phyloP scores from a whole-genome alignment of 1,140 invertebrate genomes.

The Neodiprion lecontei region DNA sequence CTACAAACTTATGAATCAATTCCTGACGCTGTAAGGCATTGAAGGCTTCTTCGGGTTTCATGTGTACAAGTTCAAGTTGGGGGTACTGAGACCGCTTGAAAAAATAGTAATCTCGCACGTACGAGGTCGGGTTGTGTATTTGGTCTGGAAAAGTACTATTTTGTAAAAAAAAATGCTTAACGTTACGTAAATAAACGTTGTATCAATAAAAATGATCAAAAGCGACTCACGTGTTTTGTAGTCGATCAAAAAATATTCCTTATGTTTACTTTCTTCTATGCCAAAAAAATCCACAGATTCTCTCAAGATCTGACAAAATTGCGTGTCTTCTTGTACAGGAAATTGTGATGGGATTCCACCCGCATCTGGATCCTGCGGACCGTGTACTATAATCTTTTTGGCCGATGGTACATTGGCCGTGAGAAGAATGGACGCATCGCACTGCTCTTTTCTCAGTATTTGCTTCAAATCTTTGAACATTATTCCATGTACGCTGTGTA shows the following conservation, averaged over 20 bases:
- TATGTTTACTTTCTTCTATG: constrained; percentile 88
- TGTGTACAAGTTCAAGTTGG: constrained; percentile 92
- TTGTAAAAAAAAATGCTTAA: not conserved
- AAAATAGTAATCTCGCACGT: constrained; percentile 98
- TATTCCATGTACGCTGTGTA: constrained; percentile 96
- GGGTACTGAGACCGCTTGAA: constrained; percentile 99
- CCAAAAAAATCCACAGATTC: constrained; percentile 98
- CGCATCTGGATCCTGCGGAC: constrained; percentile 86
- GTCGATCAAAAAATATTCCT: constrained; percentile 94
- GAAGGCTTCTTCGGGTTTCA: constrained; percentile 91
- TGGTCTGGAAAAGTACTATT: constrained; percentile 71
- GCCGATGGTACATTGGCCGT: constrained; percentile 99
- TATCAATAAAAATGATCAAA: constrained; percentile 24
- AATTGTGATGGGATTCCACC: constrained; percentile 98
- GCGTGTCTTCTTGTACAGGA: constrained; percentile 98
- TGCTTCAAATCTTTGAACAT: constrained; percentile 99
- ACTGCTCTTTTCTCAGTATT: constrained; percentile 98
- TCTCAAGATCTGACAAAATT: constrained; percentile 93
- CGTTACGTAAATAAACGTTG: constrained; percentile 18
- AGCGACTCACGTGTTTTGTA: constrained; percentile 91
- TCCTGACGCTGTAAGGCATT: constrained; percentile 92
- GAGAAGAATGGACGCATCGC: constrained; percentile 95
- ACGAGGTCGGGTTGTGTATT: constrained; percentile 92
- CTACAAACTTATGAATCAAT: constrained; percentile 93
- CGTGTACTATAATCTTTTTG: constrained; percentile 99